Percentiles rank a stretch among this genome's conserved stretches.
Conservation (phyloP, 1,140 invertebrate genomes). For the Orius insidiosus region DNA sequence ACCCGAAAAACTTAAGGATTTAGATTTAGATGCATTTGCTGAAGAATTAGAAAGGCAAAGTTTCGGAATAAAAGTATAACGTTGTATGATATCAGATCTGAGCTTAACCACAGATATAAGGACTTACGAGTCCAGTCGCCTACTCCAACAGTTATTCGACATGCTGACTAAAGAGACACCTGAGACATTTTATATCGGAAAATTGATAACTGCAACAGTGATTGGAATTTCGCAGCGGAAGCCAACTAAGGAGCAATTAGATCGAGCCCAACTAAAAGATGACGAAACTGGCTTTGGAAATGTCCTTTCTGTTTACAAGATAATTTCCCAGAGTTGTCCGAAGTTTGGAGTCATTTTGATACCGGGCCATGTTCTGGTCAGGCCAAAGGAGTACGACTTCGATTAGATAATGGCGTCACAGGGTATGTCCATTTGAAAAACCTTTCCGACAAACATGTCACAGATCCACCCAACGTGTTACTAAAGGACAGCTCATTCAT, state of each 20-base stretch:
- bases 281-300: conserved; percentile 91
- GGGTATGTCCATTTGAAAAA: conserved; percentile 94
- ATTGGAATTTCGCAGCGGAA: conserved; percentile 64
- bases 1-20: conserved; percentile 85
- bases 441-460: conserved; percentile 84
- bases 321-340: conserved; percentile 84
- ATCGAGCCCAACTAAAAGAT: conserved; percentile 87
- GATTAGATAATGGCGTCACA: conserved; percentile 83
- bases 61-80: conserved; percentile 94
- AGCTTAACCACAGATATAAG: conserved; percentile 89
- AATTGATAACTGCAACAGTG: conserved; percentile 61
- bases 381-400: conserved; percentile 75
- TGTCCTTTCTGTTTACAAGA: conserved; percentile 95
- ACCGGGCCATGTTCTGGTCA: conserved; percentile 87
- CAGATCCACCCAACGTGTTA: conserved; percentile 86
- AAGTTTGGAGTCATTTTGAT: conserved; percentile 97
- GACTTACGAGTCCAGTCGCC: conserved; percentile 68
- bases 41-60: conserved; percentile 87
- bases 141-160: conserved; percentile 77
- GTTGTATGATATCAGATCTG: conserved; percentile 84
- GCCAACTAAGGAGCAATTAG: conserved; percentile 84
- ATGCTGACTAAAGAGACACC: conserved; percentile 92
- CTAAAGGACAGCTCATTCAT: conserved; percentile 72
- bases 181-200: conserved; percentile 87
- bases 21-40: conserved; percentile 97